Evolutionary conservation across 2,797 vertebrate species (phyloP).

Genomic region (Aldrovandia affinis): DNA sequence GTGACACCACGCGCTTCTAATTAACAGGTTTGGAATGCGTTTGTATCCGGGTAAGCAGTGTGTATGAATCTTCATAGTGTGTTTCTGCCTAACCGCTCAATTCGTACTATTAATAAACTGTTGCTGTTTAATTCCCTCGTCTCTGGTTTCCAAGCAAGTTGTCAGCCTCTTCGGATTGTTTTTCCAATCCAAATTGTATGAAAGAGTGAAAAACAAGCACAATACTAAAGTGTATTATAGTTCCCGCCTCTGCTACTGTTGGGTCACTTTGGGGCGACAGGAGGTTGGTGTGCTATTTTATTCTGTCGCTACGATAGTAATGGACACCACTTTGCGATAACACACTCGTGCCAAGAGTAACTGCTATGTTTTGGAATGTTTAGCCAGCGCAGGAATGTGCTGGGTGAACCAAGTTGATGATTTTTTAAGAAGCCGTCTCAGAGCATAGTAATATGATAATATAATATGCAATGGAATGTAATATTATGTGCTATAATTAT

Average conservation of each 20-base stretch:
- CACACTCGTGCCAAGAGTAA: too few species aligned
- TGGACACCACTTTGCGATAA: too few species aligned
- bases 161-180: neutral
- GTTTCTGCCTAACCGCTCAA: constrained; percentile 47
- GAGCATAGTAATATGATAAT: neutral
- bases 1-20: neutral
- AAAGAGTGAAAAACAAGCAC: too few species aligned
- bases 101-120: constrained; percentile 59
- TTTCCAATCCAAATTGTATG: too few species aligned
- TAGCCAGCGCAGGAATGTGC: too few species aligned
- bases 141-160: neutral
- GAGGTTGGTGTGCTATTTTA: neutral
- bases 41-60: constrained; percentile 42
- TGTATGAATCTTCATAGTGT: constrained; percentile 56
- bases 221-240: too few species aligned
- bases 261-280: neutral
- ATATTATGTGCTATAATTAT: neutral
- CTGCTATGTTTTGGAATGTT: too few species aligned
- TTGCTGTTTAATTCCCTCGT: constrained; percentile 39
- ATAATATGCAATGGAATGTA: neutral
- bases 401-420: too few species aligned
- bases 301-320: neutral
- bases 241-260: too few species aligned
- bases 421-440: neutral
- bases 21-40: constrained; percentile 3